Conservation (phyloP, 1,140 invertebrate genomes). For the Bombus sylvicola region DNA sequence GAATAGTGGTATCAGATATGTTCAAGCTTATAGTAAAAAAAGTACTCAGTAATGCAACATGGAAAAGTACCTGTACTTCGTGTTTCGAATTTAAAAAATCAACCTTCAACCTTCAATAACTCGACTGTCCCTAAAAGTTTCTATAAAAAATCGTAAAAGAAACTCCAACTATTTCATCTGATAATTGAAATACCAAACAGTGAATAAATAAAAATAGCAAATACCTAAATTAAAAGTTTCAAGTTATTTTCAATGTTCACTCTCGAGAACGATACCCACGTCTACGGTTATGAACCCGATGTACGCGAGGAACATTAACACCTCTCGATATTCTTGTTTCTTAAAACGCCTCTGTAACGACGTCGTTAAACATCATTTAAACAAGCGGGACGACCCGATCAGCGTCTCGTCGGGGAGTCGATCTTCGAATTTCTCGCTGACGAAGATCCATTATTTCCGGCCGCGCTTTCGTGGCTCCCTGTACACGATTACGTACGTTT, state of each 20-base stretch:
- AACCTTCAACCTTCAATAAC: too few species aligned
- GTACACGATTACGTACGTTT: conserved; percentile 12
- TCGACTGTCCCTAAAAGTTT: too few species aligned
- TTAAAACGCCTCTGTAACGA: neutral
- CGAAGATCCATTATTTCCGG: conserved; percentile 14
- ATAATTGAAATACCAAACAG: too few species aligned
- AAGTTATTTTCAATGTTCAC: neutral
- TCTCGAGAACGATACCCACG: too few species aligned
- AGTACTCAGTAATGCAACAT: too few species aligned
- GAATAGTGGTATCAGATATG: too few species aligned
- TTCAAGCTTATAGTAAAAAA: too few species aligned
- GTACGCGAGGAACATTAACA: neutral
- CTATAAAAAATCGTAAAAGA: too few species aligned
- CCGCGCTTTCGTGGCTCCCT: neutral
- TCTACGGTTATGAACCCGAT: neutral
- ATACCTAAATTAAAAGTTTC: neutral
- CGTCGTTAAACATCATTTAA: neutral
- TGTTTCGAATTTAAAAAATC: too few species aligned
- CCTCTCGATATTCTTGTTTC: neutral
- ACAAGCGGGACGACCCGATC: neutral
- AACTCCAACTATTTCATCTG: too few species aligned
- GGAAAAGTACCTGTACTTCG: too few species aligned
- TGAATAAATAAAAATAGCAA: too few species aligned
- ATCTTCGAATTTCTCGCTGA: neutral
- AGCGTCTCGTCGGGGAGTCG: neutral